Evolutionary conservation across 2,888 invertebrate genomes (phyloP), one percentile per base, ranked within the genome.

Genomic region (Microdon myrmicae): DNA sequence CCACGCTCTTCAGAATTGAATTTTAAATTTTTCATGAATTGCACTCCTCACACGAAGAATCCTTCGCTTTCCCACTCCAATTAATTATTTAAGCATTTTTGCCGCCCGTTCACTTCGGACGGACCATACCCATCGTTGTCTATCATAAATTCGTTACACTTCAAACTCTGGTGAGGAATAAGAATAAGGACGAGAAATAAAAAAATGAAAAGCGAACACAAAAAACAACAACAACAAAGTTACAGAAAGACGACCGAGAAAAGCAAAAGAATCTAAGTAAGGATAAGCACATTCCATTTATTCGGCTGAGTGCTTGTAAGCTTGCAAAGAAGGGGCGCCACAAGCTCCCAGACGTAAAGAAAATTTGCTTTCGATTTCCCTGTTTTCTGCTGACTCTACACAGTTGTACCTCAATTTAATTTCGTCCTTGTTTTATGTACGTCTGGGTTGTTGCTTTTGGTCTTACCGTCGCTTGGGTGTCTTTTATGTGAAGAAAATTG

Each of bases 271-370:
- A 39, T 20, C 28, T 16, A n/a, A 44, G 51, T 44, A 51, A 31
- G 51, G 43, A 58, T 58, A 58, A 58, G 51, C 14, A 58, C 38
- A 38, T 58, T 44, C 58, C 51, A 51, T 58, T 58, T 58, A 58
- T 58, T 44, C 44, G 58, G 51, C 20, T 58, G 58, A 58, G 58
- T 58, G 51, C 44, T 51, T 58, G 37, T 43, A 34, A 38, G 37
- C 29, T 29, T 47, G 29, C 9, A 5, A 28, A 20, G 14, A 19
- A 20, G 8, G 13, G 13, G n/a, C 6, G 3, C 5, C n/a, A 37
- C 6, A 37, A 23, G 25, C 7, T 3, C 37, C 10, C 28, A 35
- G 37, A 13, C 35, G 35, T 16, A n/a, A n/a, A 34, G 20, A 17
- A 43, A 44, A 31, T 23, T 34, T 13, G 4, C 22, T 19, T 35